phyloP scores from a whole-genome alignment of 1,140 invertebrate genomes.

The Mercenaria mercenaria region DNA sequence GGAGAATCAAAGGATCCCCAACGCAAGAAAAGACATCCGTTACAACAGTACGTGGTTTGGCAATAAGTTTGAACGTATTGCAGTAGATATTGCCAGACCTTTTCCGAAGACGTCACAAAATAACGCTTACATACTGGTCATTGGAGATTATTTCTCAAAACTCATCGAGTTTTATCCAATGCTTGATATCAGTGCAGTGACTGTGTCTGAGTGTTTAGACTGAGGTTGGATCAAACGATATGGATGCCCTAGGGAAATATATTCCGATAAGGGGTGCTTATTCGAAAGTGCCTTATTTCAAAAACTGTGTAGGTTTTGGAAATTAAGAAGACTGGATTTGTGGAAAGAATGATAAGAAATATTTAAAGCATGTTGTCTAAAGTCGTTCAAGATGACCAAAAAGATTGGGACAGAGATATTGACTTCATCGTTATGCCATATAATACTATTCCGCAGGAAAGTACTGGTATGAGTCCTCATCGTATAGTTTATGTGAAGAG shows the following conservation, averaged over 20 bases:
- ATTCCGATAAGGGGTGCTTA: no score
- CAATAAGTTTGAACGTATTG: neutral
- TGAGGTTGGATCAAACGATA: no score
- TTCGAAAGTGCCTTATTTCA: neutral
- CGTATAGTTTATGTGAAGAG: neutral
- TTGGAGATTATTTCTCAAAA: conserved; percentile 39
- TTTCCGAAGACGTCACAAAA: neutral
- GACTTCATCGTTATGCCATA: conserved; percentile 30
- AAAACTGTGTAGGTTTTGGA: conserved; percentile 12
- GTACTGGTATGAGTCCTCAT: neutral
- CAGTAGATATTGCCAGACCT: conserved; percentile 2
- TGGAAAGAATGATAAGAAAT: conserved; percentile 27
- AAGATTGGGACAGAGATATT: conserved; percentile 41
- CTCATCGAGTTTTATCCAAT: conserved; percentile 7
- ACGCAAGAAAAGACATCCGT: neutral
- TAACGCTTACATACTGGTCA: conserved; percentile 3
- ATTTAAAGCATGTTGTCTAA: conserved; percentile 7
- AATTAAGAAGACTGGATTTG: conserved; percentile 12
- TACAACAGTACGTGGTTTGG: neutral
- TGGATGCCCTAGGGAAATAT: no score
- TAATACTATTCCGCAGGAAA: neutral
- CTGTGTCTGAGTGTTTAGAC: conserved; percentile 10
- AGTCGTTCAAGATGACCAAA: conserved; percentile 42
- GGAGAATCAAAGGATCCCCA: neutral
- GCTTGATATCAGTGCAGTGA: neutral